Evolutionary conservation across 2,113 vertebrate genomes (phyloP), one percentile per base, ranked within the genome.

Genomic region (Indicator maculatus): DNA sequence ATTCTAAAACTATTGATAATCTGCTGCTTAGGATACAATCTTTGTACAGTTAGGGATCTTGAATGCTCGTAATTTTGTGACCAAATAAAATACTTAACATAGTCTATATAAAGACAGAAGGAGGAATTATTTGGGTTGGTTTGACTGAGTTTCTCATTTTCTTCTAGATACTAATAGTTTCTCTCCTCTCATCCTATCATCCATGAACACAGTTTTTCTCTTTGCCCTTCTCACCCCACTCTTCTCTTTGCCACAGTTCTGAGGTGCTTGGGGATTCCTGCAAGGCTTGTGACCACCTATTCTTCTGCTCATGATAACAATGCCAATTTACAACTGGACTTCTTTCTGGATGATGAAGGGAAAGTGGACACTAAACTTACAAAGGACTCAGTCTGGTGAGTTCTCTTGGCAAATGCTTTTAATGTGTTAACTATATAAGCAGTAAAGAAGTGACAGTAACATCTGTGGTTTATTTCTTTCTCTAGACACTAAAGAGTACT

Each of bases 231-330:
- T 86, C 30, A 36, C 52, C 59, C 30, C 31, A 30, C 11, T 85
- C 11, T 82, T 77, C 11, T 83, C 52, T 83, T 77, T 70, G 36
- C 64, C 45, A 33, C 90, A 99, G 99, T 99, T 96, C 94, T 99
- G 84, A 98, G 99, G 56, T 99, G 99, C 87, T 93, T 99, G 47
- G 99, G 99, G 14, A 99, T 99, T 93, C 99, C 99, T 21, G 97
- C 98, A 12, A 98, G 99, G 58, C 96, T 99, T 3, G 58, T 99
- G 86, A 99, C 99, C 90, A 99, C 99, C 97, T 99, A 96, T 94
- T 99, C 95, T 97, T 99, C 99, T 26, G 99, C 99, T 67, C 99
- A 99, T 16, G 99, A 99, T 95, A 99, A 99, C 21, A 95, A 99
- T 6, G 99, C 98, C 60, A 99, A 99, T 95, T 96, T 99, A 93